A percentile compares a stretch with the other conserved stretches of the same genome.
phyloP scores from a whole-genome alignment of 2,888 invertebrate genomes.

The Drosophila kanekoi region DNA sequence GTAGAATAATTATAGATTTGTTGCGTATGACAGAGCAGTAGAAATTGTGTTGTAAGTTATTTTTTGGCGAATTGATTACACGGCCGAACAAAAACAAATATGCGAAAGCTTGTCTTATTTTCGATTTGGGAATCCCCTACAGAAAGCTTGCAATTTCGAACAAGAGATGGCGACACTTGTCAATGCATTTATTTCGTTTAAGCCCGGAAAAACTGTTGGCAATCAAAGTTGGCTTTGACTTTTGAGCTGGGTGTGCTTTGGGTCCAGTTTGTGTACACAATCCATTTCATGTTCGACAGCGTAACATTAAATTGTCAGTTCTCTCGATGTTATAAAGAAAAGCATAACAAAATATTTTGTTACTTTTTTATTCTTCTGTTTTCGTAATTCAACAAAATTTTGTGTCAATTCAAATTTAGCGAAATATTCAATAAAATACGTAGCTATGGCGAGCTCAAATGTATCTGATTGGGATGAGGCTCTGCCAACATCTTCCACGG shows the following conservation, averaged over 20 bases:
- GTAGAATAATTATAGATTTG: conserved; percentile 30
- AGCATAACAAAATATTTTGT: conserved; percentile 9
- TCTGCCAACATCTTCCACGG: conserved; percentile 53
- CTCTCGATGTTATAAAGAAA: conserved; percentile 11
- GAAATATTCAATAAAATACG: neutral
- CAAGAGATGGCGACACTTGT: conserved; percentile 19
- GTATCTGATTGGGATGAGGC: conserved; percentile 77
- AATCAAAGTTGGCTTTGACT: conserved; percentile 23
- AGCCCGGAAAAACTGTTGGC: too few species aligned
- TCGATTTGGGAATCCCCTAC: conserved; percentile 14
- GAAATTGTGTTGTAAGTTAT: conserved; percentile 18
- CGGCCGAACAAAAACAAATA: neutral
- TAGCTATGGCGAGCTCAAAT: conserved; percentile 67
- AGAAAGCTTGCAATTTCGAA: neutral
- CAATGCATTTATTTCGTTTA: neutral
- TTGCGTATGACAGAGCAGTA: conserved; percentile 22
- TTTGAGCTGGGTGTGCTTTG: conserved; percentile 1
- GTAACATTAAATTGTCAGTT: conserved; percentile 51
- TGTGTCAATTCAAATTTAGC: conserved; percentile 1
- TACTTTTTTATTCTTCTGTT: neutral
- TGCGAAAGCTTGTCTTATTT: neutral
- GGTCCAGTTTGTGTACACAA: conserved; percentile 6
- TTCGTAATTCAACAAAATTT: conserved; percentile 10
- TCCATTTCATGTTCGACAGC: conserved; percentile 29
- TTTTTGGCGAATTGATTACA: neutral